Evolutionary conservation across 2,888 invertebrate genomes (phyloP), one percentile per base, ranked within the genome.

Genomic region (Tanytarsus gracilentus): DNA sequence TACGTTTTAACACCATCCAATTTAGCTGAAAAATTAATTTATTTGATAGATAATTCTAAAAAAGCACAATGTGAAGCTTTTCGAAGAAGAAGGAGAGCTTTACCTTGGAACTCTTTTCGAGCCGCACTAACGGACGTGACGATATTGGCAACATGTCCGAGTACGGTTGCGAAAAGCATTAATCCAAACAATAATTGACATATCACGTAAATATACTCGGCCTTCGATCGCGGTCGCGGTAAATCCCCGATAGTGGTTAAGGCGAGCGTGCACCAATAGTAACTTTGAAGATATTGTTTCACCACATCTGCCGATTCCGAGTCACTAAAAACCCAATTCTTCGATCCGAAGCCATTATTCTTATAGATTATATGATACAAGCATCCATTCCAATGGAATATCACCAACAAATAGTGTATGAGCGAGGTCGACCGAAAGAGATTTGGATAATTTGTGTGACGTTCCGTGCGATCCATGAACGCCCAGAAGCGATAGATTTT

Each of bases 361-460:
- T 92, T 91, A 81, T 90, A 86, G 74, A 95, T 91, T 75, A 97
- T 88, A 81, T 95, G 92, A 79, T 94, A 96, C 76, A 98, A 82
- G 79, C 97, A 98, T 72, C 96, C 96, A 77, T 98, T 98, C 97
- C 97, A 98, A 81, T 98, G 98, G 79, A 97, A 97, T 77, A 97
- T 92, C 78, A 95, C 95, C 78, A 96, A 80, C 72, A 96, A 83
- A 80, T 95, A 95, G 81, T 96, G 95, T 76, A 92, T 88, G 75
- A 92, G 81, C 76, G 90, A 89, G 69, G 88, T 86, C 69, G 91
- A 90, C 71, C 88, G 85, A 79, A 94, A 94, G 70, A 96, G 81
- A 79, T 98, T 98, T 65, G 97, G 97, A 79, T 96, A 98, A 80
- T 97, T 98, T 68, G 97, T 97, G 74, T 98, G 97, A 65, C 97